These are phyloP conservation scores for Eretmochelys imbricata DNA, from an alignment of 2,113 vertebrate species.

Conservation along the genomic window DNA sequence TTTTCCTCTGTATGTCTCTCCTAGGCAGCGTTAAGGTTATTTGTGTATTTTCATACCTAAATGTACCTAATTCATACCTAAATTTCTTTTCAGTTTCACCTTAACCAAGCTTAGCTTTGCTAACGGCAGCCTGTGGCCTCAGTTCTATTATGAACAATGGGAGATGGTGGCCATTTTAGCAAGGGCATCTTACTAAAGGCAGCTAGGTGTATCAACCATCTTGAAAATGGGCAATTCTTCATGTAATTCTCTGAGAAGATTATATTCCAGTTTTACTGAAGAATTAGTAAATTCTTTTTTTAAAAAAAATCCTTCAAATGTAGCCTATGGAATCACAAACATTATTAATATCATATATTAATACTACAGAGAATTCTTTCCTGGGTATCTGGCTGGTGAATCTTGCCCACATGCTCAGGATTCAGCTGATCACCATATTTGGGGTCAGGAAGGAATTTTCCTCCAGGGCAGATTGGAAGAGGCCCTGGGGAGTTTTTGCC, in stretches of 20 bases:
- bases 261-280: neutral
- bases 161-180: neutral
- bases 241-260: neutral
- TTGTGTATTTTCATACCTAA: neutral
- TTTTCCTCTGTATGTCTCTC: neutral
- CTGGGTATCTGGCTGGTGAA: no score
- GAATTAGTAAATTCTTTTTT: neutral
- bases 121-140: neutral
- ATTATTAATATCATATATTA: no score
- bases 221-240: neutral
- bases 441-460: no score
- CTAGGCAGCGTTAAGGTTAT: neutral
- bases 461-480: no score
- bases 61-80: neutral
- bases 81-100: neutral
- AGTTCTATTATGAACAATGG: neutral
- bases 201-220: neutral
- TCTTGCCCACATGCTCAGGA: no score
- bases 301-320: no score
- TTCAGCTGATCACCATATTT: no score
- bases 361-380: no score
- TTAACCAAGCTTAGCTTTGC: no score
- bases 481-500: no score
- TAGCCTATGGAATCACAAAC: no score
- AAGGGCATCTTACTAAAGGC: neutral